phyloP scores from a whole-genome alignment of 2,888 invertebrate species.

The Gerris lacustris region DNA sequence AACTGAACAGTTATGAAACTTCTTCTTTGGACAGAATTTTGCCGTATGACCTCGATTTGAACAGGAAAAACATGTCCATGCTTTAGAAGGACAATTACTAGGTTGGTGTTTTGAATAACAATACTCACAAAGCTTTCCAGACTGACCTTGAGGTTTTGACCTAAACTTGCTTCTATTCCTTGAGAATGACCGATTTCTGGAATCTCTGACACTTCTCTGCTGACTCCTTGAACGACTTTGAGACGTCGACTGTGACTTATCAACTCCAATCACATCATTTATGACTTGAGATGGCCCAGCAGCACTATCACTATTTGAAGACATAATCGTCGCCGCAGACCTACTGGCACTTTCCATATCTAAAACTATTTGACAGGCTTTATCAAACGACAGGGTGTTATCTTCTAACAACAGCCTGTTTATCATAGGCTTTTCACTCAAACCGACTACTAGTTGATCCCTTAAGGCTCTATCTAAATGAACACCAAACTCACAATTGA shows the following conservation, averaged over 20 bases:
- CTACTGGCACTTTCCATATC: background rate
- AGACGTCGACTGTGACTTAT: background rate
- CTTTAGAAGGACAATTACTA: background rate
- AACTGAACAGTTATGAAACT: background rate
- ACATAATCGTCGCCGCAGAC: background rate
- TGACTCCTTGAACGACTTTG: background rate
- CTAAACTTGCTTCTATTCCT: background rate
- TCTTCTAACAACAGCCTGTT: background rate
- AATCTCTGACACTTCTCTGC: background rate
- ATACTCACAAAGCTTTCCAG: background rate
- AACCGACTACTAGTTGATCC: background rate
- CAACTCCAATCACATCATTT: background rate
- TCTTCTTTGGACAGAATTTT: background rate
- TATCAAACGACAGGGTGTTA: background rate
- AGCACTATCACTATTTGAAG: background rate
- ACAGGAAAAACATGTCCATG: background rate
- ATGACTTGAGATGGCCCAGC: background rate
- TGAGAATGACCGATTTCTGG: background rate
- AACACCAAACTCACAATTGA: background rate
- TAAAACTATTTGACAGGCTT: background rate
- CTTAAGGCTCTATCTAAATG: background rate
- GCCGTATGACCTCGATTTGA: background rate
- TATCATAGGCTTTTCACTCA: background rate
- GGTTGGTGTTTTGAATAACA: background rate
- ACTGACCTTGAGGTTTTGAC: background rate